Percentiles rank a stretch among this genome's conserved stretches.
phyloP scores from a whole-genome alignment of 2,113 vertebrate species.

The Marmota monax region DNA sequence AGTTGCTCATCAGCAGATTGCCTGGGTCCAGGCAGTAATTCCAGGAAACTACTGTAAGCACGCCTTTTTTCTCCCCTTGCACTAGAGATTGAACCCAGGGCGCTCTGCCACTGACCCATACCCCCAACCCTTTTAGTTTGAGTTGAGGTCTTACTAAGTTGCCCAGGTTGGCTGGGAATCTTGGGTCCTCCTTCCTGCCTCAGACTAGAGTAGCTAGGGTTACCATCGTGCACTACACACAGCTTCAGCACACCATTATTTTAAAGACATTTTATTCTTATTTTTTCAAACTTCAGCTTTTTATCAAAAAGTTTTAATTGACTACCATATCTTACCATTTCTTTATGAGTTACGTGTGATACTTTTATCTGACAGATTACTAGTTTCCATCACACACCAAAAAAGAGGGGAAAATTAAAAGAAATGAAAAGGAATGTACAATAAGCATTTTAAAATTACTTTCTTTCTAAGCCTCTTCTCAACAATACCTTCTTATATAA shows the following conservation, averaged over 20 bases:
- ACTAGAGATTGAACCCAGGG: background rate
- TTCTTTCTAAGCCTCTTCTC: constrained; percentile 27
- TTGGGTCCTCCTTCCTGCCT: too few species aligned
- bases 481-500: background rate
- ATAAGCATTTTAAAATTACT: constrained; percentile 30
- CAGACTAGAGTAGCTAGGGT: background rate
- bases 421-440: background rate
- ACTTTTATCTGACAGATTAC: constrained; percentile 48
- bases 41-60: background rate
- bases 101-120: background rate
- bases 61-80: background rate
- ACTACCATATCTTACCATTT: background rate
- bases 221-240: background rate
- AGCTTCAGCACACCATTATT: background rate
- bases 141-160: background rate
- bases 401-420: background rate
- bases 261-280: background rate
- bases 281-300: constrained; percentile 8
- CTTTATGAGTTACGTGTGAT: background rate
- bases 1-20: background rate
- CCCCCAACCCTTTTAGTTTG: background rate
- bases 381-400: background rate
- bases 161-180: background rate
- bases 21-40: background rate
- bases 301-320: constrained; percentile 3